Conservation (phyloP, 2,113 vertebrate species). For the Pteruthius melanotis region DNA sequence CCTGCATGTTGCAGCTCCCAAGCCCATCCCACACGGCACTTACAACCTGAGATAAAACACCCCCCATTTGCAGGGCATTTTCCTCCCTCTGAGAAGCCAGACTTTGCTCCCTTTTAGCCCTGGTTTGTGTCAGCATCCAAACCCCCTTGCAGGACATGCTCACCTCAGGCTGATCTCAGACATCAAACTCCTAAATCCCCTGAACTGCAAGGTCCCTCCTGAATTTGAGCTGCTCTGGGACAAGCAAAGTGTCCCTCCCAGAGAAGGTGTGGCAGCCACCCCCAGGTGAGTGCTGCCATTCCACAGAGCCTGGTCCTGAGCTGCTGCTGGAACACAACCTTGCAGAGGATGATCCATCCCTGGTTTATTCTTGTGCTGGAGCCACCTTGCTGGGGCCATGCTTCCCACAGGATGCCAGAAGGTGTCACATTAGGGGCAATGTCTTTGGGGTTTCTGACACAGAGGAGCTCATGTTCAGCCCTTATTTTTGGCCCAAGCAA, state of each 20-base stretch:
- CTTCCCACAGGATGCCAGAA: background rate
- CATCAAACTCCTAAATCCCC: background rate
- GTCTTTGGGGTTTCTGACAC: background rate
- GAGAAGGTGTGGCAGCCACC: background rate
- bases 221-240: background rate
- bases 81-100: background rate
- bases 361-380: background rate
- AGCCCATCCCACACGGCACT: background rate
- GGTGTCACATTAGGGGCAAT: background rate
- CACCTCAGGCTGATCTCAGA: background rate
- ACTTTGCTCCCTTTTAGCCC: background rate
- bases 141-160: accelerated
- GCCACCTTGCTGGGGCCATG: accelerated
- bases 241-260: background rate
- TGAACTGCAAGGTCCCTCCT: background rate
- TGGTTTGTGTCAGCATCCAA: background rate
- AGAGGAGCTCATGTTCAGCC: background rate
- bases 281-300: no score
- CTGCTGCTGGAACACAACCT: background rate
- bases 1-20: background rate
- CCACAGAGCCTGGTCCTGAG: background rate
- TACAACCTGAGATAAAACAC: background rate
- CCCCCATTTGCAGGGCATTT: background rate
- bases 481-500: background rate
- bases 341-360: background rate